Percentiles rank a stretch among this genome's conserved stretches.
These are phyloP conservation scores for Sinelater perroti DNA, from an alignment of 2,888 invertebrate species.

Conservation along the genomic window DNA sequence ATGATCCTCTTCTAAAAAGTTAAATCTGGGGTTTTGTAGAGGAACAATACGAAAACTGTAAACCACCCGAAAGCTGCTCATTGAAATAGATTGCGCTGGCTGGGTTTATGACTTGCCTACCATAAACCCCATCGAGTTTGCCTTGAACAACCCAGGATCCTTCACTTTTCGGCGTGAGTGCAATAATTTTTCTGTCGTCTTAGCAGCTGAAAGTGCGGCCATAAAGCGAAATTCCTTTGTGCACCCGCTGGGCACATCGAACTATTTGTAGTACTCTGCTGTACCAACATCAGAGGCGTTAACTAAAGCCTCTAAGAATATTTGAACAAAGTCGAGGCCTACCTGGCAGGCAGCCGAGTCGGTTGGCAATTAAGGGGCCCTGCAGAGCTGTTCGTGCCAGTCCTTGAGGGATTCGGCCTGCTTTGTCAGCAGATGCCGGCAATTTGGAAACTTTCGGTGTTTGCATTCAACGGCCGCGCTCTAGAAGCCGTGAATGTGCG, in stretches of 20 bases:
- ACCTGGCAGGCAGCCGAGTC: conserved; percentile 15
- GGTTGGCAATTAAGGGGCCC: conserved; percentile 8
- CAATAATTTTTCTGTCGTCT: conserved; percentile 1
- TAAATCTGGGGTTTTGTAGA: too few relatives aligned
- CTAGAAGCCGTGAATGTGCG: too few relatives aligned
- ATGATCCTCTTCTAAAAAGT: too few relatives aligned
- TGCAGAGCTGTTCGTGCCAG: too few relatives aligned
- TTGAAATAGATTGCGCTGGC: conserved; percentile 3
- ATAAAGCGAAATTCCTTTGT: conserved; percentile 26
- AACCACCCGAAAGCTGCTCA: too few relatives aligned
- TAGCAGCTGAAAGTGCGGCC: conserved; percentile 2
- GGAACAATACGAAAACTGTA: too few relatives aligned
- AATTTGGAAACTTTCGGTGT: too few relatives aligned
- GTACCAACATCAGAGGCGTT: conserved; percentile 26
- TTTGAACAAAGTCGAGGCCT: conserved; percentile 5
- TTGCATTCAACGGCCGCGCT: too few relatives aligned
- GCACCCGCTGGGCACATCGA: not conserved
- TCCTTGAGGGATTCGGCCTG: too few relatives aligned
- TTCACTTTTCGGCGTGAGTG: conserved; percentile 5
- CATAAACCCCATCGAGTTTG: conserved; percentile 4
- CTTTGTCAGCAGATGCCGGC: too few relatives aligned
- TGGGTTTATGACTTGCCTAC: conserved; percentile 4
- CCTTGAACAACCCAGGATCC: conserved; percentile 17
- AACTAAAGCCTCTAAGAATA: conserved; percentile 22
- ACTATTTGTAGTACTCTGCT: conserved; percentile 27